Evolutionary conservation across 2,113 vertebrate species (phyloP), one percentile per base, ranked within the genome.

Genomic region (Chloropsis hardwickii): DNA sequence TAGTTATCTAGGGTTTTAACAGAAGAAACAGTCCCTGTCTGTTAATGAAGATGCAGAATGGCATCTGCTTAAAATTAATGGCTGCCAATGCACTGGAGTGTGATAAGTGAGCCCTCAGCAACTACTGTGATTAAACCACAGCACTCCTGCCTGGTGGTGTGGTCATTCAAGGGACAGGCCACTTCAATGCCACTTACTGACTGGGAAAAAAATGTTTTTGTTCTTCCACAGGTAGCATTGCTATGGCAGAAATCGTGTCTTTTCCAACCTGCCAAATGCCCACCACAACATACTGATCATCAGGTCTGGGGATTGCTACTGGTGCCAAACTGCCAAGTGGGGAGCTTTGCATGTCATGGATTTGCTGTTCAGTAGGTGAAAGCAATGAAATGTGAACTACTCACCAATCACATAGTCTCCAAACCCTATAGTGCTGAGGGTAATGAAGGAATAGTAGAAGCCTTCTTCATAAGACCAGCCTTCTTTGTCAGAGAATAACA

Each of bases 401-500:
- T 96, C 97, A 99, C 99, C 98, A 76, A 99, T 98, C 7, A 99
- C 98, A 47, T 98, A 99, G 94, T 99, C 99, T 65, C 99, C 98
- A 73, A 99, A 99, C 44, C 99, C 99, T 54, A 99, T 98, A 50
- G 99, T 99, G 96, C 98, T 99, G 94, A 99, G 99, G 25, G 99
- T 99, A 95, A 99, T 98, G 95, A 99, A 99, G 95, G 99, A 98
- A 94, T 98, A 99, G 97, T 99, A 99, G 95, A 99, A 98, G 29
- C 98, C 98, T 85, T 99, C 97, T 62, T 98, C 90, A 10, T 98
- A 98, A 76, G 96, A 98, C 99, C 99, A 99, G 60, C 98, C 98
- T 95, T 99, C 99, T 37, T 98, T 95, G n/a, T 67, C 51, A 57
- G 96, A 94, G 92, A 99, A 99, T 66, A 99, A 91, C 20, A 98